A percentile compares a stretch with the other conserved stretches of the same genome.
phyloP scores from a whole-genome alignment of 1,140 invertebrate genomes.

The Drosophila funebris region DNA sequence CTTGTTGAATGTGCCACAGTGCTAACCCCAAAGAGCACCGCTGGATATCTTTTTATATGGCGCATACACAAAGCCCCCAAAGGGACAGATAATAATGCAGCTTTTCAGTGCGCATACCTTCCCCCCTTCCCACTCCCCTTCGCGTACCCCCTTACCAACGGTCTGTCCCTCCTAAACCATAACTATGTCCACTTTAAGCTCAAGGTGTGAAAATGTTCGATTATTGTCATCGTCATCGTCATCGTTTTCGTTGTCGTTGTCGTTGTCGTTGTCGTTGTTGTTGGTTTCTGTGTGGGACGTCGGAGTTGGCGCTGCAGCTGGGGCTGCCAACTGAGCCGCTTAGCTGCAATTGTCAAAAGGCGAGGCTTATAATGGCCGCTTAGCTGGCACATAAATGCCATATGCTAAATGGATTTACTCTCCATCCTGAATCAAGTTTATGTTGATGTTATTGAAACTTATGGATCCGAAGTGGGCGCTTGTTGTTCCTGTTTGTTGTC shows the following conservation, averaged over 20 bases:
- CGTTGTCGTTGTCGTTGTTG: conserved; percentile 21
- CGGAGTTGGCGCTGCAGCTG: not conserved
- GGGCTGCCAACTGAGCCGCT: conserved; percentile 53
- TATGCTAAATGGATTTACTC: conserved; percentile 73
- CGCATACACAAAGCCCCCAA: conserved; percentile 44
- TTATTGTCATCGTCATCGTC: conserved; percentile 75
- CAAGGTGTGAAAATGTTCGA: conserved; percentile 83
- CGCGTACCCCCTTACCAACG: conserved; percentile 25
- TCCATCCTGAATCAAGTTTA: conserved; percentile 36
- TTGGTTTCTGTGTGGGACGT: conserved; percentile 47
- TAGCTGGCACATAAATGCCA: conserved; percentile 78
- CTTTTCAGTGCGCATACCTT: conserved; percentile 25
- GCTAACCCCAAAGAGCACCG: conserved; percentile 28
- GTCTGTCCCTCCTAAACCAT: conserved; percentile 9
- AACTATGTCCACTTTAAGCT: conserved; percentile 67
- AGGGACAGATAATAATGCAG: conserved; percentile 45
- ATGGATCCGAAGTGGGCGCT: conserved; percentile 29
- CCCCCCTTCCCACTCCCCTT: conserved; percentile 1
- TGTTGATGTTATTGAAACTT: conserved; percentile 62
- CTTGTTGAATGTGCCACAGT: conserved; percentile 61
- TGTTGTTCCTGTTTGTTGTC: conserved; percentile 4
- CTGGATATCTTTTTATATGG: conserved; percentile 61
- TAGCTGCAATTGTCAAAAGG: conserved; percentile 76
- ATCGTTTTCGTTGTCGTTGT: conserved; percentile 48
- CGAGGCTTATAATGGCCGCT: conserved; percentile 71